These are phyloP conservation scores for Phoxinus dragarum DNA, from an alignment of 2,797 vertebrate genomes.

Conservation along the genomic window DNA sequence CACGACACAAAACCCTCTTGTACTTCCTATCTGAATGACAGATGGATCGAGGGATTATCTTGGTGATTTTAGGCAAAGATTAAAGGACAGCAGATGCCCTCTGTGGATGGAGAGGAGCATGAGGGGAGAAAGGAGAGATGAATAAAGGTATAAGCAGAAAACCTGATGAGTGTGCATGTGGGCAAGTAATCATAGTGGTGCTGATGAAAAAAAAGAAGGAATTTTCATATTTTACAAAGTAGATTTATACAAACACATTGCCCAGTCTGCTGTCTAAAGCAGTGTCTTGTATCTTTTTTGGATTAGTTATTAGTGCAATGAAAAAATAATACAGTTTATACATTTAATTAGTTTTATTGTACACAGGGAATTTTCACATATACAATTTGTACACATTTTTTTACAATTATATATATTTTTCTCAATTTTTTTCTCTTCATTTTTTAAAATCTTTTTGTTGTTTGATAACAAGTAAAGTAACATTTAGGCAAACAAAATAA, in stretches of 20 bases:
- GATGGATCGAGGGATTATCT: slow-evolving; percentile 82
- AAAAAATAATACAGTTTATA: slow-evolving; percentile 55
- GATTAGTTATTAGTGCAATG: not conserved
- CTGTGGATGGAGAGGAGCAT: slow-evolving; percentile 71
- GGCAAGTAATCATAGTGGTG: slow-evolving; percentile 36
- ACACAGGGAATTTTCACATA: slow-evolving; percentile 77
- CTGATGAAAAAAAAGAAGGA: not conserved
- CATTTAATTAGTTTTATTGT: slow-evolving; percentile 74
- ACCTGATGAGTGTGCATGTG: not conserved
- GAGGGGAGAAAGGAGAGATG: slow-evolving; percentile 26
- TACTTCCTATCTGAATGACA: slow-evolving; percentile 63
- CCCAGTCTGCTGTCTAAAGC: not conserved
- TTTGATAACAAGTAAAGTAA: slow-evolving; percentile 38
- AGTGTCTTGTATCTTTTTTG: not conserved
- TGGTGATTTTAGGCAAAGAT: slow-evolving; percentile 84
- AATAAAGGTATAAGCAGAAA: slow-evolving; percentile 38
- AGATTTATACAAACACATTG: slow-evolving; percentile 11
- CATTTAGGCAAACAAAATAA: slow-evolving; percentile 51
- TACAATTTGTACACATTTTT: slow-evolving; percentile 74
- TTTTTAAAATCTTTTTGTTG: slow-evolving; percentile 42
- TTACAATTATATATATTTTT: slow-evolving; percentile 21
- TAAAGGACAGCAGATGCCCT: slow-evolving; percentile 82
- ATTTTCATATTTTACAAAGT: not conserved
- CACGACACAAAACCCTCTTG: not conserved
- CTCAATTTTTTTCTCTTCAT: slow-evolving; percentile 38